phyloP scores from a whole-genome alignment of 2,113 vertebrate genomes.

The Paramormyrops kingsleyae region DNA sequence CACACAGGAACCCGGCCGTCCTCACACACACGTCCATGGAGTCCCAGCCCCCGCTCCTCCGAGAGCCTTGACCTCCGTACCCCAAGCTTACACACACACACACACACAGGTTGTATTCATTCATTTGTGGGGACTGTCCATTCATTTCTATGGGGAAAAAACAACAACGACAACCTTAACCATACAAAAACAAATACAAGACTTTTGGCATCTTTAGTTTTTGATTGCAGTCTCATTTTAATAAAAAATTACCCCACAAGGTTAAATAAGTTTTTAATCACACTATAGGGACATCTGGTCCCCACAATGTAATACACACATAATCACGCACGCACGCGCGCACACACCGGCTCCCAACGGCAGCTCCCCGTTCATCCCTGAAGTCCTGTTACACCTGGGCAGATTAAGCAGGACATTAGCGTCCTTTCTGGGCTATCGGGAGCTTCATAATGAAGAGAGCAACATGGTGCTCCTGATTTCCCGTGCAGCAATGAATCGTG shows the following conservation, averaged over 20 bases:
- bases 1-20: background rate
- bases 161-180: no score
- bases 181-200: no score
- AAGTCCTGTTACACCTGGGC: background rate
- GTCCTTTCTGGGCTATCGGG: background rate
- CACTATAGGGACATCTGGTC: no score
- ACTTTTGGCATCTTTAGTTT: no score
- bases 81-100: no score
- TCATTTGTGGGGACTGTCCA: no score
- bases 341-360: background rate
- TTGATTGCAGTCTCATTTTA: no score
- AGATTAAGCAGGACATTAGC: background rate
- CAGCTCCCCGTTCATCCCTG: background rate
- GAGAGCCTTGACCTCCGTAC: background rate
- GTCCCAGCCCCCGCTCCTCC: constrained; percentile 33
- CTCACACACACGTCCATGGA: constrained; percentile 2
- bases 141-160: no score
- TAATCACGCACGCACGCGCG: background rate
- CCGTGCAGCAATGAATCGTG: no score
- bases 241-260: no score
- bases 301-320: background rate
- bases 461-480: background rate
- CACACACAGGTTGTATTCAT: no score
- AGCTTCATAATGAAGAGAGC: background rate
- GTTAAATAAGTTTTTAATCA: no score